phyloP scores from a whole-genome alignment of 2,797 vertebrate genomes.

The Iguana delicatissima region DNA sequence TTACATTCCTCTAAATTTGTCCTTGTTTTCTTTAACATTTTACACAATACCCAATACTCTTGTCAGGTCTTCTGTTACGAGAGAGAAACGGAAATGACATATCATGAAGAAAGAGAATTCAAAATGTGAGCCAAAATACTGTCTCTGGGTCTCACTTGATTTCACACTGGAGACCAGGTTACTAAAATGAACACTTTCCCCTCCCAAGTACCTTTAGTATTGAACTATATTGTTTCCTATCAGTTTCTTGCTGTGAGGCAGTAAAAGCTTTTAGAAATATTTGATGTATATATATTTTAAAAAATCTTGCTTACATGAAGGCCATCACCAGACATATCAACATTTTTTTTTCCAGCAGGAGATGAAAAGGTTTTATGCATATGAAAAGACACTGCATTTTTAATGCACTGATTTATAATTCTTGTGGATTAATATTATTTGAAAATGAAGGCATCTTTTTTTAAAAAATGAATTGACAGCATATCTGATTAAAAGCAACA shows the following conservation, averaged over 20 bases:
- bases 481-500: slow-evolving; percentile 10
- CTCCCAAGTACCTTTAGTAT: background rate
- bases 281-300: too few relatives aligned
- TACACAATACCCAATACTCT: background rate
- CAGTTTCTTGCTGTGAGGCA: background rate
- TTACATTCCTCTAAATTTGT: background rate
- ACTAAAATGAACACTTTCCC: background rate
- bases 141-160: background rate
- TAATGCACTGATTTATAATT: slow-evolving; percentile 11
- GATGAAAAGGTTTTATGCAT: background rate
- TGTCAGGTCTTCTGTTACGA: background rate
- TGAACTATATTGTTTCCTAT: background rate
- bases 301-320: background rate
- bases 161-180: background rate
- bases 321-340: background rate
- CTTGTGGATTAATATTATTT: background rate
- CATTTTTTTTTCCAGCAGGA: background rate
- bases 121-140: background rate
- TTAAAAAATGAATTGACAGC: background rate
- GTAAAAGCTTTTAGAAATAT: background rate
- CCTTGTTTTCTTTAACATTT: background rate
- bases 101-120: background rate
- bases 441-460: background rate
- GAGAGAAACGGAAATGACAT: background rate
- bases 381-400: background rate